Conservation (phyloP, 2,888 invertebrate genomes). For the Eumacrocentrus americanus region DNA sequence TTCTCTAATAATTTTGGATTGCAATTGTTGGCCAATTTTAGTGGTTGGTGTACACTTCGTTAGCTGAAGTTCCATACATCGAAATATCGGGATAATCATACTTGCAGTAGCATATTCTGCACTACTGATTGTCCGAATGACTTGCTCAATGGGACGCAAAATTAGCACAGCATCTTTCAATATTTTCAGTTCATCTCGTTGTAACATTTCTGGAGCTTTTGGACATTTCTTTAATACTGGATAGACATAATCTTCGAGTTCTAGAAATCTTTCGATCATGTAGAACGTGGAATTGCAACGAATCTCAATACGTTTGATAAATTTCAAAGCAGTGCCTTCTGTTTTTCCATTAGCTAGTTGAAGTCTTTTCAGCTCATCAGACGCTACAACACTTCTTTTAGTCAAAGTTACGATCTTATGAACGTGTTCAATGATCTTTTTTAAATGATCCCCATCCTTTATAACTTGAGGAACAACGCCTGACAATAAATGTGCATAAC, state of each 20-base stretch:
- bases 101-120: slow-evolving; percentile 37
- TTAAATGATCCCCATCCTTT: slow-evolving; percentile 9
- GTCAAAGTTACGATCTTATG: slow-evolving; percentile 35
- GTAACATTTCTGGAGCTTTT: slow-evolving; percentile 33
- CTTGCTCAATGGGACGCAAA: slow-evolving; percentile 34
- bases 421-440: slow-evolving; percentile 32
- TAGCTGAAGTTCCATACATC: too few species aligned
- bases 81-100: slow-evolving; percentile 35
- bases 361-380: slow-evolving; percentile 32
- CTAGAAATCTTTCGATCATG: slow-evolving; percentile 33
- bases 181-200: slow-evolving; percentile 30
- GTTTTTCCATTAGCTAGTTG: slow-evolving; percentile 35
- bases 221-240: slow-evolving; percentile 31
- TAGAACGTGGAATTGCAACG: slow-evolving; percentile 35
- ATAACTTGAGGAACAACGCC: slow-evolving; percentile 31
- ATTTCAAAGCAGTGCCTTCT: slow-evolving; percentile 30
- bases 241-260: slow-evolving; percentile 34
- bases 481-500: slow-evolving; percentile 33
- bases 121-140: slow-evolving; percentile 36
- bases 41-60: too few species aligned
- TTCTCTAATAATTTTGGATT: too few species aligned
- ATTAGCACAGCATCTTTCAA: slow-evolving; percentile 31
- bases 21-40: too few species aligned
- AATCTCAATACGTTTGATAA: slow-evolving; percentile 34
- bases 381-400: slow-evolving; percentile 33